Conservation (phyloP, 2,797 vertebrate species). For the Natrix natrix region DNA sequence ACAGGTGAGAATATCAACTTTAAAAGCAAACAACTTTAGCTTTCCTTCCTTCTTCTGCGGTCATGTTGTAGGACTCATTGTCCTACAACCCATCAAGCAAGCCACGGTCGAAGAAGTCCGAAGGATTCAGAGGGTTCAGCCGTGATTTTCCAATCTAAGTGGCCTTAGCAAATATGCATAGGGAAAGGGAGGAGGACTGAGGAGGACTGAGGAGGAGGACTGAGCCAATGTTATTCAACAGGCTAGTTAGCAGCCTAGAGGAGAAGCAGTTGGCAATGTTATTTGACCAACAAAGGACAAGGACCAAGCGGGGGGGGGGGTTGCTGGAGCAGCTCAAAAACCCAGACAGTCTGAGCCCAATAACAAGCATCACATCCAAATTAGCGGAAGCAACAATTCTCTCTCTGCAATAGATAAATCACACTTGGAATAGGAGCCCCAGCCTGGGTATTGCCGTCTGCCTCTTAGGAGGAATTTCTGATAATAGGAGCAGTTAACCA, state of each 20-base stretch:
- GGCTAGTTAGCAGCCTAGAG: too few species aligned
- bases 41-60: not conserved
- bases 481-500: not conserved
- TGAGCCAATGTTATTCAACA: too few species aligned
- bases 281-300: too few species aligned
- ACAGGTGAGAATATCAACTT: not conserved
- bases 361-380: not conserved
- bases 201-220: not conserved
- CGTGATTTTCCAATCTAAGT: not conserved
- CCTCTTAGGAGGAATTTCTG: not conserved
- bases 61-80: not conserved
- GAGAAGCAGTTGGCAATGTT: too few species aligned
- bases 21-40: not conserved
- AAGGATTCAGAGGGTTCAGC: not conserved
- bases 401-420: not conserved
- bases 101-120: not conserved
- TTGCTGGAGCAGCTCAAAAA: not conserved
- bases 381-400: not conserved
- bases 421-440: not conserved
- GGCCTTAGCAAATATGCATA: not conserved
- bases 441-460: not conserved
- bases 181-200: not conserved
- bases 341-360: not conserved
- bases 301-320: too few species aligned
- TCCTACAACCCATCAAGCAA: not conserved